A percentile compares a stretch with the other conserved stretches of the same genome.
Conservation (phyloP, 2,797 vertebrate genomes). For the Stomatorhinus walkeri region DNA sequence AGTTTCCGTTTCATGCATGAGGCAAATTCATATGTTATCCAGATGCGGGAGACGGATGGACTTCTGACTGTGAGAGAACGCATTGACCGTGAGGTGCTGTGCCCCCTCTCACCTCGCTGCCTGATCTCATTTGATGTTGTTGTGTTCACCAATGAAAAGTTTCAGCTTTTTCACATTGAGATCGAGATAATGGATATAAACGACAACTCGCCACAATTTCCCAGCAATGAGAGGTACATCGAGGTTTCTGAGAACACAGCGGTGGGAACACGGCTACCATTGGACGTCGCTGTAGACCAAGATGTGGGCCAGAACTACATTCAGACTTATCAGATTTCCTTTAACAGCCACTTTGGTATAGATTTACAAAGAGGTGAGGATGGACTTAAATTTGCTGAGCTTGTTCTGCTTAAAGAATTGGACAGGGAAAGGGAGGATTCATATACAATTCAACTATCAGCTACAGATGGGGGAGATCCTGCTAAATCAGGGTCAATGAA, state of each 20-base stretch:
- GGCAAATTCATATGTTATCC: background rate
- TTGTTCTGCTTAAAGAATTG: slow-evolving; percentile 17
- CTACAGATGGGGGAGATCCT: slow-evolving; percentile 32
- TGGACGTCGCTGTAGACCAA: slow-evolving; percentile 37
- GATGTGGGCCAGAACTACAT: slow-evolving; percentile 35
- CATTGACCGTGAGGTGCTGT: background rate
- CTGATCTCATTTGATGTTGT: background rate
- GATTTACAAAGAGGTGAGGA: background rate
- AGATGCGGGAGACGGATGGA: background rate
- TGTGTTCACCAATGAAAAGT: background rate
- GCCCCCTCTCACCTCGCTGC: background rate
- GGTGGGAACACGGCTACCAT: slow-evolving; percentile 61
- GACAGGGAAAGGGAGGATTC: slow-evolving; percentile 19
- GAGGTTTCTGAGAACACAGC: slow-evolving; percentile 65
- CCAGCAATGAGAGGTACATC: slow-evolving; percentile 60
- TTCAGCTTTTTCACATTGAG: slow-evolving; percentile 18
- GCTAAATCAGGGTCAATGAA: slow-evolving; percentile 27
- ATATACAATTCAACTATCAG: slow-evolving; percentile 29
- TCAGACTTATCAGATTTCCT: slow-evolving; percentile 21
- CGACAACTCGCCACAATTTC: slow-evolving; percentile 64
- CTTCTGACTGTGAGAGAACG: background rate
- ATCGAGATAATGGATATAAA: slow-evolving; percentile 61
- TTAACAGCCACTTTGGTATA: slow-evolving; percentile 16
- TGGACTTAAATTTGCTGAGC: slow-evolving; percentile 18
- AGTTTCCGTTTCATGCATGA: background rate